A percentile compares a stretch with the other conserved stretches of the same genome.
phyloP scores from a whole-genome alignment of 2,888 invertebrate genomes.

The Stenoptilia bipunctidactyla region DNA sequence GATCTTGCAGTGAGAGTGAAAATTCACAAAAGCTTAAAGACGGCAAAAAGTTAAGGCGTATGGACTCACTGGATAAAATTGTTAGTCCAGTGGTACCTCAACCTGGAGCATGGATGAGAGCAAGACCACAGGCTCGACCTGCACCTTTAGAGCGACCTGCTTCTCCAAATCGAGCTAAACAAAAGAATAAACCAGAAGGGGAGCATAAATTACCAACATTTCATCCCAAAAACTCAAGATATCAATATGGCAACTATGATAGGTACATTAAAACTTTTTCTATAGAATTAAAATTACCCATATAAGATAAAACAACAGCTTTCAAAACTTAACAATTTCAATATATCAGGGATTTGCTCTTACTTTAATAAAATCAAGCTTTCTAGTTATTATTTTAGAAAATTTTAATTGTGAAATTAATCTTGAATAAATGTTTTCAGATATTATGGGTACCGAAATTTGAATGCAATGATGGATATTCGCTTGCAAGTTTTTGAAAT shows the following conservation, averaged over 20 bases:
- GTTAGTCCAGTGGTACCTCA: constrained; percentile 93
- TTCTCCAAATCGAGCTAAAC: constrained; percentile 51
- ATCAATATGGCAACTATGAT: constrained; percentile 97
- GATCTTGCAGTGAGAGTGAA: constrained; percentile 70
- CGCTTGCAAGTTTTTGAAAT: constrained; percentile 85
- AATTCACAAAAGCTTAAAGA: constrained; percentile 67
- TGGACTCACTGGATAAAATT: constrained; percentile 87
- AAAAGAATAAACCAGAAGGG: constrained; percentile 39
- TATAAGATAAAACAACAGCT: too few species aligned
- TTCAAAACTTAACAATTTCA: too few species aligned
- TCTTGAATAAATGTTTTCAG: constrained; percentile 41
- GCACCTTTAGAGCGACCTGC: constrained; percentile 56
- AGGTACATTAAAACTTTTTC: too few species aligned
- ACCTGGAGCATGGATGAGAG: constrained; percentile 86
- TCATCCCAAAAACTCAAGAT: constrained; percentile 81
- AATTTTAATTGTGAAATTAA: constrained; percentile 3
- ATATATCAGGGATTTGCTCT: too few species aligned
- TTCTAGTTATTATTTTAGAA: constrained; percentile 3
- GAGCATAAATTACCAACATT: constrained; percentile 74
- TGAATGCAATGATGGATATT: constrained; percentile 84
- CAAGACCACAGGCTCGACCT: constrained; percentile 40
- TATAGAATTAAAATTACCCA: too few species aligned
- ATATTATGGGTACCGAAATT: constrained; percentile 95
- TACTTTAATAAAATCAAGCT: neutral
- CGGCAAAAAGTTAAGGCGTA: constrained; percentile 72